These are phyloP conservation scores for Labia minor DNA, from an alignment of 2,888 invertebrate species.

Conservation along the genomic window DNA sequence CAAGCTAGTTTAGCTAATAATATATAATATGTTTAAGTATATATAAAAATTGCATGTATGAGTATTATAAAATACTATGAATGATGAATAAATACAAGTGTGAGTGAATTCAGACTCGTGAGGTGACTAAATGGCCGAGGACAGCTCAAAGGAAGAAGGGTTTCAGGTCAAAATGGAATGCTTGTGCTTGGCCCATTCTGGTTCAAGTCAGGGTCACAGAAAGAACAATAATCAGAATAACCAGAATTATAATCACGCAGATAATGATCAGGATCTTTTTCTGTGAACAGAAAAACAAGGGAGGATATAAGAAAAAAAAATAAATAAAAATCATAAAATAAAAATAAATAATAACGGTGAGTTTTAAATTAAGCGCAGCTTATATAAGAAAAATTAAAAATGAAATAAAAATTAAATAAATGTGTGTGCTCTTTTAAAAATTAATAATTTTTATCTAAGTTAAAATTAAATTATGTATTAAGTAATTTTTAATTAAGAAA, in stretches of 20 bases:
- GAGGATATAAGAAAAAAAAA: constrained; percentile 27
- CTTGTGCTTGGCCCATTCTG: constrained; percentile 24
- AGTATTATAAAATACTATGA: constrained; percentile 2
- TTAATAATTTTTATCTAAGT: too few species aligned
- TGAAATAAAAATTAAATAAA: neutral
- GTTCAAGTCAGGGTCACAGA: constrained; percentile 33
- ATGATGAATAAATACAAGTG: neutral
- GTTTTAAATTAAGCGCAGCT: neutral
- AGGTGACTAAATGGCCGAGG: constrained; percentile 16
- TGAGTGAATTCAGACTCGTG: constrained; percentile 14
- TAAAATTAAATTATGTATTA: too few species aligned
- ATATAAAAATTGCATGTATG: neutral
- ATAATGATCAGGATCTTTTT: constrained; percentile 81
- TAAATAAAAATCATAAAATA: constrained; percentile 24
- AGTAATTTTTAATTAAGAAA: neutral
- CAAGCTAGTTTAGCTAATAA: neutral
- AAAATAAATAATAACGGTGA: neutral
- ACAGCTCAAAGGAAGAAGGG: constrained; percentile 16
- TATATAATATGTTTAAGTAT: neutral
- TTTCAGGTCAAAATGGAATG: constrained; percentile 23
- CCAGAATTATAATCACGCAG: constrained; percentile 67
- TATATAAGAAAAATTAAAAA: neutral
- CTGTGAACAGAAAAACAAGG: constrained; percentile 50
- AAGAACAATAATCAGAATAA: constrained; percentile 65
- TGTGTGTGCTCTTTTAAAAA: constrained; percentile 2